Conservation (phyloP, 2,888 invertebrate genomes). For the Petrophora chlorosata region DNA sequence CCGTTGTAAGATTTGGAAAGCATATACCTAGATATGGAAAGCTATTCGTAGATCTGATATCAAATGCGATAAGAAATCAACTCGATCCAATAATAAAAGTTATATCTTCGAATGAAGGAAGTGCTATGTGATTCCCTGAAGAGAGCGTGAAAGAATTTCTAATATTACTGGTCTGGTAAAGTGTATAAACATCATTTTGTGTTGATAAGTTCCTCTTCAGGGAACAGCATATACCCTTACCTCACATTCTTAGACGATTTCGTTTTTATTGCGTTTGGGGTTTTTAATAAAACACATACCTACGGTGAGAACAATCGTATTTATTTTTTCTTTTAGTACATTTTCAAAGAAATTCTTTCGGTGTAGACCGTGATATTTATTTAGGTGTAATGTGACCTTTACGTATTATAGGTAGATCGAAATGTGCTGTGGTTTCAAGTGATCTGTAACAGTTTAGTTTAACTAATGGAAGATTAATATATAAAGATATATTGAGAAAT, state of each 20-base stretch:
- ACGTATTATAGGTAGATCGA: too few species aligned
- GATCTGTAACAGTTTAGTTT: too few species aligned
- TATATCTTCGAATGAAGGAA: conserved; percentile 1
- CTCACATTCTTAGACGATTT: not conserved
- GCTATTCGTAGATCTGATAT: conserved; percentile 52
- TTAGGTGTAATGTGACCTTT: too few species aligned
- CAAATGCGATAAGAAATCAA: conserved; percentile 42
- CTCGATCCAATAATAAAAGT: conserved; percentile 20
- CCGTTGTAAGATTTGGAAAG: conserved; percentile 52
- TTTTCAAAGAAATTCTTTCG: too few species aligned
- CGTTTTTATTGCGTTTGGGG: conserved; percentile 5
- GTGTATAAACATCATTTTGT: not conserved
- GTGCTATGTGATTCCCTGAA: conserved; percentile 4
- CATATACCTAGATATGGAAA: conserved; percentile 58
- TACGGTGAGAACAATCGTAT: not conserved
- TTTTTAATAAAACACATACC: conserved; percentile 15
- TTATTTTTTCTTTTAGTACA: conserved; percentile 31
- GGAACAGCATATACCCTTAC: not conserved
- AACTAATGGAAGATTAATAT: too few species aligned
- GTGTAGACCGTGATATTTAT: too few species aligned
- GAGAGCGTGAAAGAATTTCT: not conserved
- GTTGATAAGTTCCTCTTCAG: not conserved
- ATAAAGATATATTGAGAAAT: too few species aligned
- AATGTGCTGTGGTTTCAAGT: too few species aligned
- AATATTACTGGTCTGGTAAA: not conserved